Evolutionary conservation across 2,113 vertebrate species (phyloP), one percentile per base, ranked within the genome.

Genomic region (Thunnus maccoyii): DNA sequence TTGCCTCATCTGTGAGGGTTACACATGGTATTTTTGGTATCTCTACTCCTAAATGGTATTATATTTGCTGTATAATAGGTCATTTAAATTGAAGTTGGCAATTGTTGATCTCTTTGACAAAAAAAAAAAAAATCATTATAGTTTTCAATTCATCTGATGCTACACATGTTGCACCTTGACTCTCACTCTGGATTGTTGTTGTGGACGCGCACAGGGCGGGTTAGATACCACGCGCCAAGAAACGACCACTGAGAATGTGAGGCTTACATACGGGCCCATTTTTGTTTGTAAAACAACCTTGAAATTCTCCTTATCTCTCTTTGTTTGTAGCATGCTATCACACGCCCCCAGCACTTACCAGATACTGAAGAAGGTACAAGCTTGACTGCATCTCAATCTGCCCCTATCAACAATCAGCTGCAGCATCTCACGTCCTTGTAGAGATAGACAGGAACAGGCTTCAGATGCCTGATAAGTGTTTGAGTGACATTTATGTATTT

Each of bases 401-500:
- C 17, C 17, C 25, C 55, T 64, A 41, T 17, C 64, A 15, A 56
- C 72, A 75, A 11, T 54, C 61, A 15, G 14, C 41, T 1, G 10
- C 27, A 18, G 36, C 48, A 18, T 52, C 60, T 58, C 4, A 0
- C 18, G 3, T 57, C 64, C 57, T 20, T 7, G 50, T 52, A 20
- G 30, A 52, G 30, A 52, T 22, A 48, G 72, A 72, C 60, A 41
- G 61, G 15, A 69, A 15, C 51, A 20, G 36, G 47, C 62, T 18
- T 61, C 3, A 61, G 27, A 48, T 72, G 48, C 20, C 55, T 30
- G 27, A 48, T 30, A 8, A 15, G 25, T 44, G 1, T 58, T 32
- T 76, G 66, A 76, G 56, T n/a, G 73, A 52, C 5, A 30, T 16
- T 71, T 14, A 62, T 78, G 3, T 58, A 58, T 55, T 27, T 32